These are phyloP conservation scores for Haliclona indistincta DNA, from an alignment of 37 sponge, comb jelly and placozoan genomes.

Conservation along the genomic window DNA sequence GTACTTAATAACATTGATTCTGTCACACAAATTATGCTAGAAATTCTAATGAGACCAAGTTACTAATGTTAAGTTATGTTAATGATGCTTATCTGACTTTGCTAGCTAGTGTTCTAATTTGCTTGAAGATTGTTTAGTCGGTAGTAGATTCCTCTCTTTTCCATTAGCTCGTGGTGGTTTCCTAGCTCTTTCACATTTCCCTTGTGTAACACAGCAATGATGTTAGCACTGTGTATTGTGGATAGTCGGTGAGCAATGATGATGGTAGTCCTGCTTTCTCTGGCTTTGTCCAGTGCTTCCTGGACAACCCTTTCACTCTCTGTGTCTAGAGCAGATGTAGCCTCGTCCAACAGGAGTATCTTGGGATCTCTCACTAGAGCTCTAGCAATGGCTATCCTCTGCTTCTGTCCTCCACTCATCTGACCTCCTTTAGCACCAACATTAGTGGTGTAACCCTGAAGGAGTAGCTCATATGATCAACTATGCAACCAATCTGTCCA, in stretches of 20 bases:
- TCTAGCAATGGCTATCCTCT: constrained; percentile 88
- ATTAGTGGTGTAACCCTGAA: constrained; percentile 83
- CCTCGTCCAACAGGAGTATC: constrained; percentile 89
- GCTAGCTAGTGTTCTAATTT: constrained; percentile 56
- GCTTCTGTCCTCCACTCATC: constrained; percentile 92
- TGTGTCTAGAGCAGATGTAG: constrained; percentile 91
- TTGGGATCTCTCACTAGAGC: constrained; percentile 89
- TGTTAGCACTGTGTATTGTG: constrained; percentile 85
- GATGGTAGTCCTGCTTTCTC: constrained; percentile 89
- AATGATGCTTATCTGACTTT: no score
- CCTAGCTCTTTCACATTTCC: constrained; percentile 79
- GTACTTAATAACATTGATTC: no score
- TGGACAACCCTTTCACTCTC: constrained; percentile 95
- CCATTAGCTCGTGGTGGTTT: constrained; percentile 79
- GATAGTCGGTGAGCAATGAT: constrained; percentile 93
- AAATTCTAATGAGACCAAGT: no score
- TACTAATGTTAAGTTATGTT: no score
- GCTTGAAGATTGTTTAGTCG: constrained; percentile 60
- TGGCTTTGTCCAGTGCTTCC: constrained; percentile 89
- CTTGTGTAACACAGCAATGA: constrained; percentile 86
- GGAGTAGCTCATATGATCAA: no score
- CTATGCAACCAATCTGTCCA: no score
- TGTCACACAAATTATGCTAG: no score
- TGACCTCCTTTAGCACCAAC: constrained; percentile 84
- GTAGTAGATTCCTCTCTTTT: constrained; percentile 72